Evolutionary conservation across 2,797 vertebrate species (phyloP), one percentile per base, ranked within the genome.

Genomic region (Chrysolophus pictus): DNA sequence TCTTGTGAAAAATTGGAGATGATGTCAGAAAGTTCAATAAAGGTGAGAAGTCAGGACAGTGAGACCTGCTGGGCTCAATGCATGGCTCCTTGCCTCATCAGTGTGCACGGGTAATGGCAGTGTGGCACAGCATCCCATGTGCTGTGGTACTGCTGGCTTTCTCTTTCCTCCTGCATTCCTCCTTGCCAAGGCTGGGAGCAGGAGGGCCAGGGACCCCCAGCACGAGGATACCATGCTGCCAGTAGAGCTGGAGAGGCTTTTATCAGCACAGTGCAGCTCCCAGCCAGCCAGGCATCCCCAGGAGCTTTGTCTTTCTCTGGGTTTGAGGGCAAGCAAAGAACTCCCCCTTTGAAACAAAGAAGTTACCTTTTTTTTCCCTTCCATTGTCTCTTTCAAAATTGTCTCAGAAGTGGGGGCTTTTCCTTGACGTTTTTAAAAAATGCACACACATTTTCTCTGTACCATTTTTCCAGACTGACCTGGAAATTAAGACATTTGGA

Each of bases 261-360:
- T 96, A 95, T 93, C 91, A 87, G 87, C 24, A 49, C 63, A 56
- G 10, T 0, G 7, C 85, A 96, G 89, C 80, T 46, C 33, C 53
- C 77, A 78, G 39, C 33, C 49, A 65, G 82, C 26, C 77, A 53
- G 17, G 15, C 41, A 80, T 84, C 53, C 29, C 22, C 70, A 77
- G 69, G 77, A 46, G 82, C 90, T 94, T 68, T 72, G n/a, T 72
- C 88, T 94, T 96, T 93, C 68, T 89, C 64, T 84, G 73, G n/a
- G 19, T 55, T 88, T 79, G 55, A 87, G 84, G 76, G 68, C 86
- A 75, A 80, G 71, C 58, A 86, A 42, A 42, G 42, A 42, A 42
- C 11, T 88, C 5, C 22, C 16, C 4, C 56, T 91, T 63, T 73
- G 78, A 91, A 90, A 83, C n/a, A 47, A 81, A 80, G 55, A 39